These are phyloP conservation scores for Leptoteleia sp. DNA, from an alignment of 1,140 invertebrate species.

Conservation along the genomic window DNA sequence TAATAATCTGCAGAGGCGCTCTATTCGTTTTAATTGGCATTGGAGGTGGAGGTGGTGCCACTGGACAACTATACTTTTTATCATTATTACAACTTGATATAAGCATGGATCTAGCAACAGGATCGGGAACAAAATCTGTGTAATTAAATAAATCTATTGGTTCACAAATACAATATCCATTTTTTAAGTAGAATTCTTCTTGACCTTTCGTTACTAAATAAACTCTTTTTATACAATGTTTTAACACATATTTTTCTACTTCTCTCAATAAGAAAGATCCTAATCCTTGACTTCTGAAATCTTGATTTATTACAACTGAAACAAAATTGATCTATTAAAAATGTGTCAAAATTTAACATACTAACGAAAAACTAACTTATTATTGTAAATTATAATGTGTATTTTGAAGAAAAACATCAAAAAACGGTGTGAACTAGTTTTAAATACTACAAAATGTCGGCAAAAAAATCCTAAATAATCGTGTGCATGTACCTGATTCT, in stretches of 20 bases:
- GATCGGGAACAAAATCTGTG: slow-evolving; percentile 65
- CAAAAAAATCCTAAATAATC: too few species aligned
- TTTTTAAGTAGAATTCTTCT: slow-evolving; percentile 88
- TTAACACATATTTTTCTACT: slow-evolving; percentile 86
- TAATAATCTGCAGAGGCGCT: slow-evolving; percentile 25
- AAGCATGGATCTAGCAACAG: slow-evolving; percentile 37
- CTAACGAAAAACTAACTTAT: neutral
- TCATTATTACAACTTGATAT: slow-evolving; percentile 31
- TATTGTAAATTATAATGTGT: slow-evolving; percentile 1
- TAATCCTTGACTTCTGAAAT: slow-evolving; percentile 86
- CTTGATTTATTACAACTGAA: slow-evolving; percentile 86
- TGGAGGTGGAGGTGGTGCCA: slow-evolving; percentile 77
- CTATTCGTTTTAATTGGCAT: slow-evolving; percentile 71
- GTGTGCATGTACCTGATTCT: slow-evolving; percentile 83
- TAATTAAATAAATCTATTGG: slow-evolving; percentile 86
- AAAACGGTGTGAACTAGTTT: too few species aligned
- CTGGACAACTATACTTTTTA: slow-evolving; percentile 58
- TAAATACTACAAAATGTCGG: too few species aligned
- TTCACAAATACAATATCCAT: slow-evolving; percentile 86
- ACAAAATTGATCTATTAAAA: slow-evolving; percentile 47
- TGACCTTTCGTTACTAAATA: slow-evolving; percentile 89
- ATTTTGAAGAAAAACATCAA: too few species aligned
- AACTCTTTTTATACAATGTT: slow-evolving; percentile 83
- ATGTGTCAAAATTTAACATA: neutral
- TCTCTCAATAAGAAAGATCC: slow-evolving; percentile 86